Evolutionary conservation across 2,113 vertebrate genomes (phyloP).

Genomic region (Vulpes vulpes): DNA sequence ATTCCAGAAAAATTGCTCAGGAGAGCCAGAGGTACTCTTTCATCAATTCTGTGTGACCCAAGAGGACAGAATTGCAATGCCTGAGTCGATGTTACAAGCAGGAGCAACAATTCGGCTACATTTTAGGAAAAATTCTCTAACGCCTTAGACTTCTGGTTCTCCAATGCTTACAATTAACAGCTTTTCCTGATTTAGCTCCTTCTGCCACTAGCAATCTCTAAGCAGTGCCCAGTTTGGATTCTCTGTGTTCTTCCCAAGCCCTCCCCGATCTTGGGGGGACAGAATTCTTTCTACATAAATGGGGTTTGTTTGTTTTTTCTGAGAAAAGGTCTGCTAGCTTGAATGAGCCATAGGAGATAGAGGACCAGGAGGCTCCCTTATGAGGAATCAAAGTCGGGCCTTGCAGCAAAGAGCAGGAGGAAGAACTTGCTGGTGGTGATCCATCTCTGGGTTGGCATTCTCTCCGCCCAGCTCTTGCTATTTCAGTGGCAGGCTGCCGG

Average conservation of each 20-base stretch:
- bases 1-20: neutral
- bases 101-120: neutral
- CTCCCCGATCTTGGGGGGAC: neutral
- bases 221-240: neutral
- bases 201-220: neutral
- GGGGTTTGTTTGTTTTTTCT: neutral
- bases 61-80: neutral
- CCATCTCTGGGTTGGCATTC: neutral
- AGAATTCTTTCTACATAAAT: neutral
- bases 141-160: neutral
- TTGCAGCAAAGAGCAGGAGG: accelerated
- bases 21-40: neutral
- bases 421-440: too few relatives aligned
- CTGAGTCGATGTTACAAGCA: neutral
- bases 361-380: neutral
- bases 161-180: neutral
- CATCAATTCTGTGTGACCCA: neutral
- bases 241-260: neutral
- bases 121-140: neutral
- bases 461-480: neutral
- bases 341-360: neutral
- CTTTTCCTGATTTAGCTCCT: neutral
- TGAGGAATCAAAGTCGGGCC: neutral
- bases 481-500: neutral
- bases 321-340: neutral